Evolutionary conservation across 2,797 vertebrate genomes (phyloP).

Genomic region (Numenius phaeopus): DNA sequence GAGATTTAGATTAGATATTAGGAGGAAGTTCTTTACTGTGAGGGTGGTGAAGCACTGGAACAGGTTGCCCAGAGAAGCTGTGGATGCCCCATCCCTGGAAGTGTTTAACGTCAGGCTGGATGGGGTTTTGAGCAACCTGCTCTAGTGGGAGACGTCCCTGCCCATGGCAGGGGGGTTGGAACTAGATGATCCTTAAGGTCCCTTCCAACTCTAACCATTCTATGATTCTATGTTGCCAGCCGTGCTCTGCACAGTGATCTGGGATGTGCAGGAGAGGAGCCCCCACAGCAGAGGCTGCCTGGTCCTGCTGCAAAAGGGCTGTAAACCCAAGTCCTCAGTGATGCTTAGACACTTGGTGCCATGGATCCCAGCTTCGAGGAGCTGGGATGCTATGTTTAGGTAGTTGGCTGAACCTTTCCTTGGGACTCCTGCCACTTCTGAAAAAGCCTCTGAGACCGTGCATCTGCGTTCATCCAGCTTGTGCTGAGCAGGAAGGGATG

Average conservation of each 20-base stretch:
- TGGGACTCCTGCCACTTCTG: neutral
- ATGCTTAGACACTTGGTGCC: neutral
- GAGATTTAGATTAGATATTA: too few relatives aligned
- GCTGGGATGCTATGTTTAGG: neutral
- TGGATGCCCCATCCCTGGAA: too few relatives aligned
- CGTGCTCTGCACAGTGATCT: neutral
- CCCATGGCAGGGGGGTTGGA: too few relatives aligned
- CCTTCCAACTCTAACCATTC: too few relatives aligned
- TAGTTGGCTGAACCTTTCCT: neutral
- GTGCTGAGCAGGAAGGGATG: neutral
- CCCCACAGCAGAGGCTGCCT: neutral
- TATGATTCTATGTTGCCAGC: rapidly evolving
- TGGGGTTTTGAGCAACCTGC: too few relatives aligned
- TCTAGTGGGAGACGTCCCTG: too few relatives aligned
- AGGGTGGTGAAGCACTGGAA: too few relatives aligned
- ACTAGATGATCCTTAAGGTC: too few relatives aligned
- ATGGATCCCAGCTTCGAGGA: neutral
- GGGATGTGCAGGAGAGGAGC: neutral
- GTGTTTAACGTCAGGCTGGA: too few relatives aligned
- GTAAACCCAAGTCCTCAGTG: neutral
- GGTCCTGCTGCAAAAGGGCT: neutral
- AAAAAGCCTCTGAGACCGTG: neutral
- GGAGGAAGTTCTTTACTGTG: too few relatives aligned
- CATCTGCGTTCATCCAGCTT: neutral
- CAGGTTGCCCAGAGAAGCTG: too few relatives aligned